Base-by-base conservation (phyloP, 30 jellyfish, hydroid and myxozoan genomes). In the Aurelia sp. region DNA sequence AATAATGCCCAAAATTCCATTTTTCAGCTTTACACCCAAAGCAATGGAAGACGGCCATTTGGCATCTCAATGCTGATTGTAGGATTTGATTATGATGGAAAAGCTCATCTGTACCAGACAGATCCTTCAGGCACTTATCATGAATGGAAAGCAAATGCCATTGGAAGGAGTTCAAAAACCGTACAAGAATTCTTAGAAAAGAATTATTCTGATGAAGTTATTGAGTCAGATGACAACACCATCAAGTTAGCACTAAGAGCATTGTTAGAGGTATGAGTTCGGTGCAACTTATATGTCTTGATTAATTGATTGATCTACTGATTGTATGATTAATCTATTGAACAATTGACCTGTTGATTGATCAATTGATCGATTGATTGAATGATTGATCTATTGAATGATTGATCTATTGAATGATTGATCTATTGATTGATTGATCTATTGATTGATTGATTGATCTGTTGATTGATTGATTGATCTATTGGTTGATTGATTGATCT, bases 81-180 rank as follows among this genome's bases (percentile, higher is more conserved):
- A 74, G 98, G 98, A 33, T 92, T 92, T 65, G 98, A 92, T 72
- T 94, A 92, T 64, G 98, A 92, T 74, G 98, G 98, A 10, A 80
- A 91, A 3, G 91, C 98, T 50, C 98, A 92, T 57, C 80, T 92
- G 17, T 92, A 92, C 82, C 98, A 92, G 78, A 92, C 98, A 11
- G 98, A 92, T 62, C 98, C 98, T 8, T 87, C 98, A 35, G 98
- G 98, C 27, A 92, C 98, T 24, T 92, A 92, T 72, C 97, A 86
- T 61, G 98, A 92, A 48, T 92, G 98, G 94, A 85, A 88, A 89
- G 98, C 98, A 9, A 93, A 93, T 77, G 98, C 98, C 41, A 93
- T 93, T 77, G 98, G 98, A 15, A 81, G 97, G 74, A 93, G 97
- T 71, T 88, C 97, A 35, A 88, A 88, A 74, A 88, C 97, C 11